Evolutionary conservation across 1,140 invertebrate genomes (phyloP), one percentile per base, ranked within the genome.

Genomic region (Trissolcus basalis): DNA sequence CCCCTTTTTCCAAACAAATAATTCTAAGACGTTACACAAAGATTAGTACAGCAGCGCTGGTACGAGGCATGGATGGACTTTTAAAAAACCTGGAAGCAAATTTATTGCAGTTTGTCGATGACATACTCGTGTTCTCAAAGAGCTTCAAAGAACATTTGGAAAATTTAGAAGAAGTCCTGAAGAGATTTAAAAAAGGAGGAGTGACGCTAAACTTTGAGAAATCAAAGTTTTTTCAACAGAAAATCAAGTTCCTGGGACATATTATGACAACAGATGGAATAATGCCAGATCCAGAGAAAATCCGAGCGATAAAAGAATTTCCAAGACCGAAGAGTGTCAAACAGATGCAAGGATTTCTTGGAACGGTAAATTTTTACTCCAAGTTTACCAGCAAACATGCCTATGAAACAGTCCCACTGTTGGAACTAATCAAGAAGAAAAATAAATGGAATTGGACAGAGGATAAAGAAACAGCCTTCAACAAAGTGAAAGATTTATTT

Each of bases 261-360:
- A 55, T 76, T n/a, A 14, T 79, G 6, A 75, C 56, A 5, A 44
- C 53, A 0, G 41, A 72, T 35, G 64, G 70, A 36, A 63, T 79
- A 0, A 56, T 71, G 59, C 64, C 58, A 16, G 76, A 80, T 36
- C 73, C 72, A 7, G 69, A 74, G 10, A 78, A 77, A 67, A 27
- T 27, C 1, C 1, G 19, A 6, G 19, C 19, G 6, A 27, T 27
- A 3, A 27, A 6, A 27, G 19, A 27, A 27, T 27, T 27, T 27
- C 19, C 19, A 27, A 27, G 19, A 27, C 19, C 19, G 32, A 78
- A 72, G 59, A 77, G 50, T 7, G 16, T 41, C 5, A 72, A 64
- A 64, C 50, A 78, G 65, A 69, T 27, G 6, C 70, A 6, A 58
- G 55, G 45, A 49, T 79, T 76, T 51, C 15, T 77, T 14, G 59